A percentile compares a stretch with the other conserved stretches of the same genome.
These are phyloP conservation scores for Agrypnus murinus DNA, from an alignment of 2,888 invertebrate genomes.

Conservation along the genomic window DNA sequence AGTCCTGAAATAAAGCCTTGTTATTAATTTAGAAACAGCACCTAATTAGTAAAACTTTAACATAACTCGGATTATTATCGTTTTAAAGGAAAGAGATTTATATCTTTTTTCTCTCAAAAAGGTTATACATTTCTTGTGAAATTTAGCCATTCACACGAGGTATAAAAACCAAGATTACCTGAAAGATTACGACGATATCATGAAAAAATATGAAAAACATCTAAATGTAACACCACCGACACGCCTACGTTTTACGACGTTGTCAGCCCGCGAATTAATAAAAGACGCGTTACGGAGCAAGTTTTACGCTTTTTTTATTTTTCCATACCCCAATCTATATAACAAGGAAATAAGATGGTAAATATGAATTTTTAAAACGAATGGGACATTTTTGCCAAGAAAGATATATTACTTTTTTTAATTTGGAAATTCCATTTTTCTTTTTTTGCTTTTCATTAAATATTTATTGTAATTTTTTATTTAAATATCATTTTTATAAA, in stretches of 20 bases:
- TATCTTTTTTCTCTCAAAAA: slow-evolving; percentile 8
- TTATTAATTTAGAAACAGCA: too few relatives aligned
- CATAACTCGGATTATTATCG: too few relatives aligned
- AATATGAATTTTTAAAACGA: slow-evolving; percentile 2
- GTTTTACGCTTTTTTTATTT: slow-evolving; percentile 30
- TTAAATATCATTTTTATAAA: slow-evolving; percentile 11
- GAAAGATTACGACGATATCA: slow-evolving; percentile 40
- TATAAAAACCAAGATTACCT: slow-evolving; percentile 38
- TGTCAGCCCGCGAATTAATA: slow-evolving; percentile 41
- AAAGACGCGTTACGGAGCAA: slow-evolving; percentile 26
- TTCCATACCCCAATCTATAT: slow-evolving; percentile 18
- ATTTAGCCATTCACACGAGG: slow-evolving; percentile 21
- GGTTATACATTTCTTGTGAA: slow-evolving; percentile 29
- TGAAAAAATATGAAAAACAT: slow-evolving; percentile 44
- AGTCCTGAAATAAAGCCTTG: too few relatives aligned
- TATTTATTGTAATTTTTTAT: too few relatives aligned
- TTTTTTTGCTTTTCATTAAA: too few relatives aligned
- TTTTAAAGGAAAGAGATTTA: slow-evolving; percentile 1
- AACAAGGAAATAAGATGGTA: slow-evolving; percentile 16
- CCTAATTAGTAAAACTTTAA: too few relatives aligned
- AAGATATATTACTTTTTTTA: too few relatives aligned
- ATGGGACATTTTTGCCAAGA: too few relatives aligned
- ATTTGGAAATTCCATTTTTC: too few relatives aligned
- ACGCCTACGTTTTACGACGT: slow-evolving; percentile 39
- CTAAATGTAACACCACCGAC: slow-evolving; percentile 29